These are phyloP conservation scores for Pocillopora meandrina DNA, from an alignment of 92 coral and sea anemone species.

Conservation along the genomic window DNA sequence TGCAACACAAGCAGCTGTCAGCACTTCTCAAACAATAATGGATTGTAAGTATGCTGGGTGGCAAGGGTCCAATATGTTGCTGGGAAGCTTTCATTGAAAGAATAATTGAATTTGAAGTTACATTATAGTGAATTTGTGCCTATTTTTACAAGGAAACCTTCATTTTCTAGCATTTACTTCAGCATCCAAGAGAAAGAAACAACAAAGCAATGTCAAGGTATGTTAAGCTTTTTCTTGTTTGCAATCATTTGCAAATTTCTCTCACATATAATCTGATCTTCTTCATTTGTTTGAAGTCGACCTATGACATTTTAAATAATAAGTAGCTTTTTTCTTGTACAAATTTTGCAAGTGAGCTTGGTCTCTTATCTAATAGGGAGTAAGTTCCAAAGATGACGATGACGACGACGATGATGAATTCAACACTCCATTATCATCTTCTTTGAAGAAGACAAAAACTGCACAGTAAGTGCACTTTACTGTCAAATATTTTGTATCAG, in stretches of 20 bases:
- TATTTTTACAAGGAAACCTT: background rate
- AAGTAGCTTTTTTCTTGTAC: background rate
- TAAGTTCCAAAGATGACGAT: conserved; percentile 50
- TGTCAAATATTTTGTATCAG: background rate
- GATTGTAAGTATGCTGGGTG: conserved; percentile 66
- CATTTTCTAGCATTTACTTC: conserved; percentile 25
- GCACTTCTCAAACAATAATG: conserved; percentile 62
- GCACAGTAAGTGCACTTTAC: conserved; percentile 56
- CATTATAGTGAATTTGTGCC: too few species aligned
- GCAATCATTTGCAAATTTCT: background rate
- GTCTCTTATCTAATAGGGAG: conserved; percentile 1
- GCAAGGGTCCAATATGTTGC: background rate
- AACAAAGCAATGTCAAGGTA: conserved; percentile 17
- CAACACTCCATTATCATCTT: conserved; percentile 64
- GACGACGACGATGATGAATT: conserved; percentile 74
- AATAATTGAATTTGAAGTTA: too few species aligned
- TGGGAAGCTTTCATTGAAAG: background rate
- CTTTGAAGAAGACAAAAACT: conserved; percentile 46
- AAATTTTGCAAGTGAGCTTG: background rate
- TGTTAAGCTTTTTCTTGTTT: background rate
- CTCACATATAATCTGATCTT: background rate
- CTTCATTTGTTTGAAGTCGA: too few species aligned
- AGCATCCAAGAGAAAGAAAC: conserved; percentile 27
- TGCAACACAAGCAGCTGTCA: conserved; percentile 40
- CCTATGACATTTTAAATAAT: too few species aligned